Conservation (phyloP, 1,140 invertebrate species). For the Andrena cerasifolii region DNA sequence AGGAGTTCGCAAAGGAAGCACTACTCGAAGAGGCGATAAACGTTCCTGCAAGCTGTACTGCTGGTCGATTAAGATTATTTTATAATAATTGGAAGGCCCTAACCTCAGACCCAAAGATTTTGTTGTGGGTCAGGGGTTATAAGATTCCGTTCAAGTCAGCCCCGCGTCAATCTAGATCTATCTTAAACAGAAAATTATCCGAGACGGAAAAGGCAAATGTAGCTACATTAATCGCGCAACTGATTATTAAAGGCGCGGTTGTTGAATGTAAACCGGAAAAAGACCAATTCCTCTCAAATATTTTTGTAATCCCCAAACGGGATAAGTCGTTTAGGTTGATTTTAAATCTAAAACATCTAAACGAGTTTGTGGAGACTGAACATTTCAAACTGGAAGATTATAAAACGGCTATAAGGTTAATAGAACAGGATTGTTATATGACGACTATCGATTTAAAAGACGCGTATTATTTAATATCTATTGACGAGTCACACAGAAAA, state of each 20-base stretch:
- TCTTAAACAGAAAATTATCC: not conserved
- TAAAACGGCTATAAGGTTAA: not conserved
- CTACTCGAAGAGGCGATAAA: not conserved
- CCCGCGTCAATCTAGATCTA: not conserved
- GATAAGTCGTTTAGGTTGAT: constrained; percentile 14
- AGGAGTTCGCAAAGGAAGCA: not conserved
- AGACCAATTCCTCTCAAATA: not conserved
- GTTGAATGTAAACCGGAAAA: not conserved
- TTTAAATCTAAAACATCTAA: constrained; percentile 8
- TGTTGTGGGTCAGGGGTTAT: not conserved
- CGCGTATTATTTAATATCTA: not conserved
- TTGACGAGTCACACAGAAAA: not conserved
- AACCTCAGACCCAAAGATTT: not conserved
- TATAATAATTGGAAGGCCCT: not conserved
- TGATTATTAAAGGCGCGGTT: not conserved
- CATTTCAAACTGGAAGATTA: constrained; percentile 6
- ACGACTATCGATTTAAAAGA: not conserved
- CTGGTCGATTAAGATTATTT: not conserved
- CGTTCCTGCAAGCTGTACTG: not conserved
- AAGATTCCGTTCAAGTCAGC: not conserved
- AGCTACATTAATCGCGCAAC: too few species aligned
- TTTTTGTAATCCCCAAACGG: constrained; percentile 11
- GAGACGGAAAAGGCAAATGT: not conserved
- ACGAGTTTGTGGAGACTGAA: not conserved
- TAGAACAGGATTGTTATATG: not conserved